These are phyloP conservation scores for Nesogale talazaci DNA, from an alignment of 2,113 vertebrate species.

Conservation along the genomic window DNA sequence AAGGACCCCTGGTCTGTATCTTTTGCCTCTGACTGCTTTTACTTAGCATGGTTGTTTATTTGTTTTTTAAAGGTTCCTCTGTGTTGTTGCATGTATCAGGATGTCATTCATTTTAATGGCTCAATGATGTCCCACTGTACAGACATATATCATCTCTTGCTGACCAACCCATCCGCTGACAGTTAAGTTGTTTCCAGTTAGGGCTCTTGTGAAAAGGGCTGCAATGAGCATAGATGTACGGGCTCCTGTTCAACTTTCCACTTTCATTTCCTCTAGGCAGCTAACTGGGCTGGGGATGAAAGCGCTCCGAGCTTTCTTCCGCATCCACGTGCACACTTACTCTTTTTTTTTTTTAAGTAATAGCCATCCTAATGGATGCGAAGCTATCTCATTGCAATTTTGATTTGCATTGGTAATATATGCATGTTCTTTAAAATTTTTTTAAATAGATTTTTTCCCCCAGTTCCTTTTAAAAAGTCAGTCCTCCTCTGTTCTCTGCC, in stretches of 20 bases:
- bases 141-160: neutral
- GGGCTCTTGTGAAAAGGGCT: neutral
- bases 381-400: neutral
- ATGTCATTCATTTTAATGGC: neutral
- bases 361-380: neutral
- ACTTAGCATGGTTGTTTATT: neutral
- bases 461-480: conserved; percentile 4
- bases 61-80: neutral
- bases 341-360: neutral
- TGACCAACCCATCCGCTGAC: neutral
- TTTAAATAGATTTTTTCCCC: neutral
- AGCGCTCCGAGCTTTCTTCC: neutral
- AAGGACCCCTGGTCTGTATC: too few relatives aligned
- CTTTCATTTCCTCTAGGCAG: neutral
- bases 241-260: neutral
- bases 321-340: neutral
- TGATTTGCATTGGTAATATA: neutral
- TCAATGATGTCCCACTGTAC: neutral
- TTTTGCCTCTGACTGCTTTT: neutral
- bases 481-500: neutral
- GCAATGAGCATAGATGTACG: neutral
- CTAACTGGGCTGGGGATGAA: neutral
- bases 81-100: neutral
- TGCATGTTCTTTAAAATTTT: neutral
- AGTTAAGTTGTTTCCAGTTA: neutral